Conservation (phyloP, 2,113 vertebrate genomes). For the Thunnus maccoyii region DNA sequence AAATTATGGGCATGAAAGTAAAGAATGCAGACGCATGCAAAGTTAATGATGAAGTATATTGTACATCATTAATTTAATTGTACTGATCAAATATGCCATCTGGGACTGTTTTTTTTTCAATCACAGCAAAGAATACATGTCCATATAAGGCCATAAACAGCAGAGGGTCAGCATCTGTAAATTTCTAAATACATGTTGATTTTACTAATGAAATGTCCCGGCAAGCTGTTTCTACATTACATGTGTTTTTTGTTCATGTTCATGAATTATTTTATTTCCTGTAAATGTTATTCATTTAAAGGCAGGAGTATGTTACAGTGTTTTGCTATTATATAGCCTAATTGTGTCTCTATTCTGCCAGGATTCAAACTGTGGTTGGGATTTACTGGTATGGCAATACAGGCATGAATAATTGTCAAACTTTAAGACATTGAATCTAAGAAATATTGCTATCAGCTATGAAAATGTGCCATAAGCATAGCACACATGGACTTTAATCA, state of each 20-base stretch:
- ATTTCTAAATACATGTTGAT: slow-evolving; percentile 7
- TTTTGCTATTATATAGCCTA: neutral
- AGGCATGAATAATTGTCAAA: neutral
- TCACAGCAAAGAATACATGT: neutral
- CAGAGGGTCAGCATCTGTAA: neutral
- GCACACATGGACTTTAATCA: neutral
- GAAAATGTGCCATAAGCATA: neutral
- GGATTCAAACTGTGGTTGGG: neutral
- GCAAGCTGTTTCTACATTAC: neutral
- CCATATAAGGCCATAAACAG: neutral
- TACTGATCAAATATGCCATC: neutral
- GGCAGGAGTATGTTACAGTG: neutral
- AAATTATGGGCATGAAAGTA: neutral
- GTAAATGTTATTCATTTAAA: slow-evolving; percentile 2
- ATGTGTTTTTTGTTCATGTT: slow-evolving; percentile 26
- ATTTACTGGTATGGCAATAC: neutral
- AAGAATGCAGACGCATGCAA: neutral
- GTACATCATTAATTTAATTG: neutral
- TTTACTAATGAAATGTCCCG: slow-evolving; percentile 1
- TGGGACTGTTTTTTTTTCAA: neutral
- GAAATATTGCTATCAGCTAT: slow-evolving; percentile 8
- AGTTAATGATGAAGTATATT: neutral
- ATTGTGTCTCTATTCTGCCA: neutral
- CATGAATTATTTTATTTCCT: slow-evolving; percentile 10
- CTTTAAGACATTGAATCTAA: neutral